Evolutionary conservation across 2,888 invertebrate genomes (phyloP).

Genomic region (Campoplex capitator): DNA sequence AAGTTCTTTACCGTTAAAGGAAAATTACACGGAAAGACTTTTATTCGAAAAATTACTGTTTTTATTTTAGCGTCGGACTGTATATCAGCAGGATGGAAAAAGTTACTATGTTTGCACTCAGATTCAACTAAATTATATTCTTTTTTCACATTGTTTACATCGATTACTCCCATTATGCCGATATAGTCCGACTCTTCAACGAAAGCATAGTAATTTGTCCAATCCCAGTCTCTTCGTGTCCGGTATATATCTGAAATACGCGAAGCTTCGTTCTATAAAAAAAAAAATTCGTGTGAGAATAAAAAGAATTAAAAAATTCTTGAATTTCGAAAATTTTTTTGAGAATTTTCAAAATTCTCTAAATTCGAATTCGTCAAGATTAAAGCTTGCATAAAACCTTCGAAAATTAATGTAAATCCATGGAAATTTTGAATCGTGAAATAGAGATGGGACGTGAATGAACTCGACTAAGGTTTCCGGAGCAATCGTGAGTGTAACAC

Average conservation of each 20-base stretch:
- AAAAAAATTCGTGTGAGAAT: not conserved
- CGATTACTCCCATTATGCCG: no score
- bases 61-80: no score
- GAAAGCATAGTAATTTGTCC: no score
- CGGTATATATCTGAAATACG: no score
- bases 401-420: not conserved
- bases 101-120: no score
- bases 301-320: not conserved
- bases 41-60: no score
- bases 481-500: conserved; percentile 39
- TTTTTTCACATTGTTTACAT: no score
- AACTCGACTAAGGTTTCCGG: conserved; percentile 2
- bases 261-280: no score
- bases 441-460: not conserved
- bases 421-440: not conserved
- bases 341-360: not conserved
- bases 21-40: not conserved
- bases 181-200: no score
- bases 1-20: not conserved
- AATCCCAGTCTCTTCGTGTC: no score
- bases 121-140: no score
- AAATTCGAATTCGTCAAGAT: not conserved
- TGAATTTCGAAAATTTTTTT: not conserved
- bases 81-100: no score
- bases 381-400: not conserved